Percentiles rank a stretch among this genome's conserved stretches.
Conservation (phyloP, 2,888 invertebrate genomes). For the Rhagonycha fulva region DNA sequence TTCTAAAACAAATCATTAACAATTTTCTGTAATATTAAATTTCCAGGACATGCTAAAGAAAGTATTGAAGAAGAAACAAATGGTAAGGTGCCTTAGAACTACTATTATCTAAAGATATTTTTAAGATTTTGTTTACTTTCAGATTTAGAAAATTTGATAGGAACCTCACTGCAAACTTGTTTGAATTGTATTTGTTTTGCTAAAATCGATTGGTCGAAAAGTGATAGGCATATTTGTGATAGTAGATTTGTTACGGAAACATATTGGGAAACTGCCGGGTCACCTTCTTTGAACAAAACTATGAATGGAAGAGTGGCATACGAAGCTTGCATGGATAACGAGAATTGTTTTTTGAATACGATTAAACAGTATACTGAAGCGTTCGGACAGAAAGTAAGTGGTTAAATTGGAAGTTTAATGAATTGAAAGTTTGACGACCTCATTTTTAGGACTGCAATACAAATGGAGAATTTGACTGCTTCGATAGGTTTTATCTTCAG, state of each 20-base stretch:
- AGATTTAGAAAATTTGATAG: conserved; percentile 26
- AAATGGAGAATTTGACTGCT: too few species aligned
- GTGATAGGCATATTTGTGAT: conserved; percentile 26
- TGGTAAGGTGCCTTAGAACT: too few species aligned
- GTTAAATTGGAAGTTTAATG: too few species aligned
- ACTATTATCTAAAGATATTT: too few species aligned
- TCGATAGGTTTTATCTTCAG: too few species aligned
- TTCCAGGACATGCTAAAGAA: too few species aligned
- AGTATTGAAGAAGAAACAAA: too few species aligned
- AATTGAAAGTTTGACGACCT: too few species aligned
- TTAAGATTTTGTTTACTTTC: too few species aligned
- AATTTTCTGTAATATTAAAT: too few species aligned
- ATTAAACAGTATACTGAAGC: conserved; percentile 37
- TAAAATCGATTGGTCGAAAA: not conserved
- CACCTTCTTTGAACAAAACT: not conserved
- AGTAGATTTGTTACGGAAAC: conserved; percentile 24
- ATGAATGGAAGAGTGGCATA: conserved; percentile 24
- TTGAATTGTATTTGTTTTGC: conserved; percentile 34
- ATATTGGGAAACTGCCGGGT: conserved; percentile 30
- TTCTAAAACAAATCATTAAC: too few species aligned
- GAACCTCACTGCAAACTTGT: conserved; percentile 27
- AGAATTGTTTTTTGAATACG: conserved; percentile 42
- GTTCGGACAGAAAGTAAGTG: conserved; percentile 24
- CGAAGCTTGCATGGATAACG: conserved; percentile 38
- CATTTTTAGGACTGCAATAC: too few species aligned